Evolutionary conservation across 35 echinoderm and acorn worm genomes (phyloP).

Genomic region (Diadema setosum): DNA sequence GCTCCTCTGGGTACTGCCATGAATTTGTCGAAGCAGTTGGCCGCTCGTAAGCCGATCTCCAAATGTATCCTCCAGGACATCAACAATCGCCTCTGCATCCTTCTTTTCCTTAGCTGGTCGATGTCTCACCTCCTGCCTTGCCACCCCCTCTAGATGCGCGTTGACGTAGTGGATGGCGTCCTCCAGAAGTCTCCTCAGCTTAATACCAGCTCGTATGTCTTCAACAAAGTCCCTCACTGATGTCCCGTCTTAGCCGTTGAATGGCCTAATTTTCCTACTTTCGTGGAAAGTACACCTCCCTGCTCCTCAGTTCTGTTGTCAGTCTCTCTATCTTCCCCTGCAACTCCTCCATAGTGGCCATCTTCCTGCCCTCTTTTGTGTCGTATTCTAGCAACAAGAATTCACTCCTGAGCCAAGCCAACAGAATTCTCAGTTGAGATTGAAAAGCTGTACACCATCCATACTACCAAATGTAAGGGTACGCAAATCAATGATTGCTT

Average conservation of each 20-base stretch:
- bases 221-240: background rate
- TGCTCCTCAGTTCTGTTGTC: background rate
- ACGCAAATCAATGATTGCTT: no score
- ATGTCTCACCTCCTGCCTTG: slow-evolving; percentile 37
- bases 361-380: slow-evolving; percentile 17
- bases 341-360: background rate
- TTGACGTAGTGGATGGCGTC: slow-evolving; percentile 5
- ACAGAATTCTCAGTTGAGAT: no score
- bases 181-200: slow-evolving; percentile 11
- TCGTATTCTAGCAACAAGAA: no score
- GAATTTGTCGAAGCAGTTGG: slow-evolving; percentile 6
- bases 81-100: slow-evolving; percentile 3
- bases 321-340: background rate
- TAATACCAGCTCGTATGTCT: slow-evolving; percentile 1
- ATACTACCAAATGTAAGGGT: no score
- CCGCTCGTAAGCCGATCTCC: slow-evolving; percentile 24
- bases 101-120: background rate
- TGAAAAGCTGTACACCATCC: no score
- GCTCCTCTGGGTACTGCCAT: background rate
- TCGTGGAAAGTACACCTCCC: slow-evolving; percentile 9
- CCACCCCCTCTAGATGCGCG: slow-evolving; percentile 32
- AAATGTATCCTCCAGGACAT: slow-evolving; percentile 21
- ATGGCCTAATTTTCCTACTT: slow-evolving; percentile 21
- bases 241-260: background rate
- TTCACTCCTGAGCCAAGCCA: no score